Evolutionary conservation across 2,888 invertebrate genomes (phyloP).

Genomic region (Sesia apiformis): DNA sequence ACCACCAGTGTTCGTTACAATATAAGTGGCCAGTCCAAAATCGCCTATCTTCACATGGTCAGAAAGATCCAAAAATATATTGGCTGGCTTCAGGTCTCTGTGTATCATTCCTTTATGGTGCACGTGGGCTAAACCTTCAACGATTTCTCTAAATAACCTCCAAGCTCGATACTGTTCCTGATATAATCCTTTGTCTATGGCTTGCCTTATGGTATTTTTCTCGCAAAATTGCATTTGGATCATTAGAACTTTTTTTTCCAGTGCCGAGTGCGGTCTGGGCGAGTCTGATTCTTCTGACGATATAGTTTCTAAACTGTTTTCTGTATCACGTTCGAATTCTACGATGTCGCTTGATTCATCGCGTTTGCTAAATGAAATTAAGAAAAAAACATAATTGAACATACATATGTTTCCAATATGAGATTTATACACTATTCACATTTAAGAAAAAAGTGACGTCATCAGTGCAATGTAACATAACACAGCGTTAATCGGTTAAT

Average conservation of each 20-base stretch:
- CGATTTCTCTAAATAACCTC: slow-evolving; percentile 95
- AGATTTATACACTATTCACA: too few relatives aligned
- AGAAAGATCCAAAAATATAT: slow-evolving; percentile 95
- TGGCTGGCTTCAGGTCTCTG: slow-evolving; percentile 88
- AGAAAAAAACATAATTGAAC: too few relatives aligned
- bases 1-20: too few relatives aligned
- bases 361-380: slow-evolving; percentile 11
- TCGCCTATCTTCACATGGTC: slow-evolving; percentile 99
- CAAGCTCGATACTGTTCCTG: slow-evolving; percentile 87
- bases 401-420: too few relatives aligned
- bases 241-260: slow-evolving; percentile 81
- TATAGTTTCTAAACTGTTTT: slow-evolving; percentile 33
- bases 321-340: slow-evolving; percentile 73
- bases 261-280: slow-evolving; percentile 23
- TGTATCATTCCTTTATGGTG: slow-evolving; percentile 95
- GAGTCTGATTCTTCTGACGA: slow-evolving; percentile 41
- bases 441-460: too few relatives aligned
- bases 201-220: slow-evolving; percentile 88
- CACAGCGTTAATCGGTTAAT: too few relatives aligned
- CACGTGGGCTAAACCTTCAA: slow-evolving; percentile 90
- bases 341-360: slow-evolving; percentile 75
- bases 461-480: too few relatives aligned
- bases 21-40: slow-evolving; percentile 91
- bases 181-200: slow-evolving; percentile 88
- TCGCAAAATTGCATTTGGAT: slow-evolving; percentile 99